Conservation (phyloP, 2,797 vertebrate genomes). For the Mus minutoides region DNA sequence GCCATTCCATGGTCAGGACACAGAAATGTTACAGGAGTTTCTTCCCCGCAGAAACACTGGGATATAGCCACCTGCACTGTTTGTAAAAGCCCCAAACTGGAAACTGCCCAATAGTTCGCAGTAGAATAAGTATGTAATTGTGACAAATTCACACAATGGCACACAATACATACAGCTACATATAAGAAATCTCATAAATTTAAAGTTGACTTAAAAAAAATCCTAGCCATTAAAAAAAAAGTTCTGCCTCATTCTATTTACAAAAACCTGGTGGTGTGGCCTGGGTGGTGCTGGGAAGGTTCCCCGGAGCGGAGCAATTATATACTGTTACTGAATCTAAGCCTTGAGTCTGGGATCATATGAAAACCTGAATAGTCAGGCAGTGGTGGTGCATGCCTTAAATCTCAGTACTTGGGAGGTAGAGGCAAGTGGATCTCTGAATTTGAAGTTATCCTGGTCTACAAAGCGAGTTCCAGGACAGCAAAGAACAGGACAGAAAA, state of each 20-base stretch:
- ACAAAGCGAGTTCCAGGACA: background rate
- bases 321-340: background rate
- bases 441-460: background rate
- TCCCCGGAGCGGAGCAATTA: background rate
- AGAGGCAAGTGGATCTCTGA: background rate
- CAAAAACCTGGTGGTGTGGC: background rate
- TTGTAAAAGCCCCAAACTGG: background rate
- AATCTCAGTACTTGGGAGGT: background rate
- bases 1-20: background rate
- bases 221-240: background rate
- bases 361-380: background rate
- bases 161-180: background rate
- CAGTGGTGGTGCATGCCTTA: background rate
- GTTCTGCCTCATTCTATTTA: background rate
- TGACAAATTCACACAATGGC: background rate
- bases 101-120: slow-evolving; percentile 14
- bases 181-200: background rate
- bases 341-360: background rate
- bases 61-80: background rate
- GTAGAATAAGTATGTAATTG: background rate
- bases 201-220: background rate
- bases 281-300: background rate
- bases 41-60: background rate
- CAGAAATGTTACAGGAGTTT: background rate
- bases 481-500: background rate